Conservation (phyloP, 2,797 vertebrate genomes). For the Sandelia bainsii region DNA sequence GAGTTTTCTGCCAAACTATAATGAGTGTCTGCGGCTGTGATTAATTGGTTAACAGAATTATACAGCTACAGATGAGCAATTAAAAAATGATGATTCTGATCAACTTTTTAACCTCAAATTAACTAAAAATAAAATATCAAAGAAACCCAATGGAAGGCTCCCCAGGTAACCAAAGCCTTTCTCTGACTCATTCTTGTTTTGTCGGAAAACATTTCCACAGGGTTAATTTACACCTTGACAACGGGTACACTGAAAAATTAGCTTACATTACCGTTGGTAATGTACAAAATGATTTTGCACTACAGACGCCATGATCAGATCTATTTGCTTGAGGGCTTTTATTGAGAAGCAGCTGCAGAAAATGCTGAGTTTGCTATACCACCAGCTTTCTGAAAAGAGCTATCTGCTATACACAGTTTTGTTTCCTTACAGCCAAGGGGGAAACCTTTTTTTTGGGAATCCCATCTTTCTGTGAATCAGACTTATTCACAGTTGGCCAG, state of each 20-base stretch:
- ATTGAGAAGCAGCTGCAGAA: constrained; percentile 23
- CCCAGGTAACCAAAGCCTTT: not conserved
- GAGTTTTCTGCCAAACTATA: too few species aligned
- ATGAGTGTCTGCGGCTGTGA: not conserved
- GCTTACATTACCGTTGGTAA: constrained; percentile 1
- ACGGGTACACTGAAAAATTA: not conserved
- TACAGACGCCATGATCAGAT: not conserved
- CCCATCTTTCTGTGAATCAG: not conserved
- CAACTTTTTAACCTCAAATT: constrained; percentile 18
- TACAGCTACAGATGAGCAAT: not conserved
- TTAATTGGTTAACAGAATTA: not conserved
- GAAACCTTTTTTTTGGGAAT: not conserved
- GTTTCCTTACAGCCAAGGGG: constrained; percentile 1
- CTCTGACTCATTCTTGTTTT: constrained; percentile 14
- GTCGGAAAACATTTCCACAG: not conserved
- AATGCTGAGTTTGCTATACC: not conserved
- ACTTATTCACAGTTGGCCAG: too few species aligned
- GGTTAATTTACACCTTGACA: not conserved
- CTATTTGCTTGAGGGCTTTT: not conserved
- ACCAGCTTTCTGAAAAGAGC: constrained; percentile 6
- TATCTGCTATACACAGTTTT: not conserved
- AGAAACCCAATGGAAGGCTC: not conserved
- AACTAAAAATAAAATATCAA: not conserved
- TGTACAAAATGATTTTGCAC: constrained; percentile 8
- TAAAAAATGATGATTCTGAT: constrained; percentile 14